Evolutionary conservation across 2,113 vertebrate genomes (phyloP).

Genomic region (Zootoca vivipara): DNA sequence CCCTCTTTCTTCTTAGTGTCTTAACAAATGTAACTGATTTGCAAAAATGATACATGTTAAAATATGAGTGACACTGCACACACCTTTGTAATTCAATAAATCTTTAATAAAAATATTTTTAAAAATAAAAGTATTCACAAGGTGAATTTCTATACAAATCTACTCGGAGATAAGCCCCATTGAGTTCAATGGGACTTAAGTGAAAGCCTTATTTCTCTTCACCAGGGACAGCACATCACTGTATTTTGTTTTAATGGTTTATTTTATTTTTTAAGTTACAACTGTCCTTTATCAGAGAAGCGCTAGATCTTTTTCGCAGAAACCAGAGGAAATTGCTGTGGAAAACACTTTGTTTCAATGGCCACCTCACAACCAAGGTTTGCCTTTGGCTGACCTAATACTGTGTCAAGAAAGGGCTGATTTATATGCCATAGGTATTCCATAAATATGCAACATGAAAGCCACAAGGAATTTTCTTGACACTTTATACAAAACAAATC

Average conservation of each 20-base stretch:
- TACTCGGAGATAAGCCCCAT: neutral
- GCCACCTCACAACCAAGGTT: neutral
- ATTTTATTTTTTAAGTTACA: neutral
- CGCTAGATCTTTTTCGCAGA: constrained; percentile 15
- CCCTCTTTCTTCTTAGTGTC: too few species aligned
- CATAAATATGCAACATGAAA: neutral
- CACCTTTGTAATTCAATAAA: too few species aligned
- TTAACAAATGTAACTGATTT: too few species aligned
- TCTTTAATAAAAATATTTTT: too few species aligned
- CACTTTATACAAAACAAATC: neutral
- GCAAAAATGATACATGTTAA: too few species aligned
- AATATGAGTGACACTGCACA: too few species aligned
- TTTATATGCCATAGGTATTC: neutral
- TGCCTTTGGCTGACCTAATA: neutral
- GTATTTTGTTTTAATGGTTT: neutral
- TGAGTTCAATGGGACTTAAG: neutral
- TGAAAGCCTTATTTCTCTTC: neutral
- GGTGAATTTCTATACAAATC: neutral
- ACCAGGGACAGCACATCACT: neutral
- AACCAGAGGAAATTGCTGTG: constrained; percentile 5
- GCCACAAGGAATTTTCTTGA: neutral
- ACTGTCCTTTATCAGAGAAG: constrained; percentile 16
- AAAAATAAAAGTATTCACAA: neutral
- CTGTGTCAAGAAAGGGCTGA: neutral
- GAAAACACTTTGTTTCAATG: constrained; percentile 22